Percentiles rank a stretch among this genome's conserved stretches.
Evolutionary conservation across 2,888 invertebrate species (phyloP).

Genomic region (Adelognathus sp.): DNA sequence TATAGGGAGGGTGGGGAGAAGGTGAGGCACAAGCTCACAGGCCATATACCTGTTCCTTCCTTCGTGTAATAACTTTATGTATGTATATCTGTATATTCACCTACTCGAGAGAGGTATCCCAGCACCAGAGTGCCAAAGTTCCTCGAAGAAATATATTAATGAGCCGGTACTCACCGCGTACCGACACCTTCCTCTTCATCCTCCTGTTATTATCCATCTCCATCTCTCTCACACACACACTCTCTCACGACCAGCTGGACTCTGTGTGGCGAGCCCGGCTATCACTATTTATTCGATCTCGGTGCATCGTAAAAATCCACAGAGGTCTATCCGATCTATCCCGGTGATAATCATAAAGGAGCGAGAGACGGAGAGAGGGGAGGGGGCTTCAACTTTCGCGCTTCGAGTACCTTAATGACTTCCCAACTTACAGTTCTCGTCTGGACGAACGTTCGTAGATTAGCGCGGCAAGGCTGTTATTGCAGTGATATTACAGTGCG

Average conservation of each 20-base stretch:
- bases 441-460: background rate
- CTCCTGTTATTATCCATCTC: background rate
- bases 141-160: slow-evolving; percentile 66
- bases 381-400: background rate
- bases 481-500: background rate
- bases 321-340: slow-evolving; percentile 30
- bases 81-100: background rate
- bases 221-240: too few species aligned
- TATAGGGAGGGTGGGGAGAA: too few species aligned
- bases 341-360: slow-evolving; percentile 34
- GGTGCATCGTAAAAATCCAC: slow-evolving; percentile 47
- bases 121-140: slow-evolving; percentile 57
- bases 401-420: slow-evolving; percentile 6
- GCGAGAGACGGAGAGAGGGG: too few species aligned
- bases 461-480: background rate
- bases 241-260: background rate
- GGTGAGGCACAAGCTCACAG: background rate
- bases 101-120: background rate
- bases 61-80: background rate
- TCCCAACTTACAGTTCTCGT: background rate
- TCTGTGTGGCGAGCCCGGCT: background rate
- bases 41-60: slow-evolving; percentile 12
- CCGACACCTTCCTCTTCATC: slow-evolving; percentile 33
- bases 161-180: slow-evolving; percentile 63
- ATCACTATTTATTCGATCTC: slow-evolving; percentile 30